These are phyloP conservation scores for Oxyteleia sp. DNA, from an alignment of 2,888 invertebrate species.

Conservation along the genomic window DNA sequence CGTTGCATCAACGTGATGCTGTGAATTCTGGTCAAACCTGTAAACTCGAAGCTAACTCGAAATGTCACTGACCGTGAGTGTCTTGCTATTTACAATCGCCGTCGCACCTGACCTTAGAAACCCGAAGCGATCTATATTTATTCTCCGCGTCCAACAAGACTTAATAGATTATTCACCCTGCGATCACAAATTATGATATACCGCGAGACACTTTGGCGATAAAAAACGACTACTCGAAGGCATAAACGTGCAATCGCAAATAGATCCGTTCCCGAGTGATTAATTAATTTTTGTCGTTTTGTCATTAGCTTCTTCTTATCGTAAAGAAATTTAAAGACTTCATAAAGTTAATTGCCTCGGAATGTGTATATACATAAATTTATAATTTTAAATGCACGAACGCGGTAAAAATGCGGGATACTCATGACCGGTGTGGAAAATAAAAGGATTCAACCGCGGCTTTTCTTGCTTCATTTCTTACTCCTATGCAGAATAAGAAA, in stretches of 20 bases:
- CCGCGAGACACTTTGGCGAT: background rate
- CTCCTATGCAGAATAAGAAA: slow-evolving; percentile 51
- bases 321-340: slow-evolving; percentile 8
- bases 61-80: slow-evolving; percentile 71
- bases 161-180: slow-evolving; percentile 35
- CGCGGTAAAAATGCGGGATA: slow-evolving; percentile 10
- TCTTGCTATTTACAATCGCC: slow-evolving; percentile 49
- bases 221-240: background rate
- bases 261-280: background rate
- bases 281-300: slow-evolving; percentile 24
- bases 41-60: slow-evolving; percentile 69
- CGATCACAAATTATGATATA: slow-evolving; percentile 35
- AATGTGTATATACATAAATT: slow-evolving; percentile 18
- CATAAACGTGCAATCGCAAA: background rate
- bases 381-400: slow-evolving; percentile 28
- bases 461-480: slow-evolving; percentile 67
- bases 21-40: slow-evolving; percentile 85
- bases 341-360: slow-evolving; percentile 34
- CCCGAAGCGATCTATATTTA: slow-evolving; percentile 79
- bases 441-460: slow-evolving; percentile 34
- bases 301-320: slow-evolving; percentile 38
- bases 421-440: slow-evolving; percentile 48
- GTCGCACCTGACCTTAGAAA: slow-evolving; percentile 78
- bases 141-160: slow-evolving; percentile 75
- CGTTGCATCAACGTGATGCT: slow-evolving; percentile 78